phyloP scores from a whole-genome alignment of 1,140 invertebrate species.

The Adelges cooleyi region DNA sequence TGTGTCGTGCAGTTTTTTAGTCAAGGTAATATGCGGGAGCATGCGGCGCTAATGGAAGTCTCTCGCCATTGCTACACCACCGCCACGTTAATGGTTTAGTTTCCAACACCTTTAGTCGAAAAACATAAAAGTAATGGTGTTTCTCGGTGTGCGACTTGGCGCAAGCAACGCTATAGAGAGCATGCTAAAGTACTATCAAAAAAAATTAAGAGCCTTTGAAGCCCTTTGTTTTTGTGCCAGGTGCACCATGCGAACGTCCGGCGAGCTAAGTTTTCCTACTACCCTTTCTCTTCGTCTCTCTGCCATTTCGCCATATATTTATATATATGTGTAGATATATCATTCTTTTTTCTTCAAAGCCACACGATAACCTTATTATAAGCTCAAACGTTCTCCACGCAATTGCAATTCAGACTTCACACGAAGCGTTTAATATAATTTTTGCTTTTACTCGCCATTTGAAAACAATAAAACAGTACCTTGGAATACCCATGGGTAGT shows the following conservation, averaged over 20 bases:
- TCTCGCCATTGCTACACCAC: background rate
- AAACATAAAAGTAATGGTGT: conserved; percentile 24
- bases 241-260: conserved; percentile 15
- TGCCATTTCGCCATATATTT: no score
- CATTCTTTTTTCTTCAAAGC: no score
- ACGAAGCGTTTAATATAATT: no score
- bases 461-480: no score
- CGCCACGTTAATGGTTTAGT: conserved; percentile 20
- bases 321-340: no score
- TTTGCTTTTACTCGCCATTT: no score
- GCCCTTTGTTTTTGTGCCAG: conserved; percentile 24
- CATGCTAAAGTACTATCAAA: conserved; percentile 10
- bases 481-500: no score
- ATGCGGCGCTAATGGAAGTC: conserved; percentile 25
- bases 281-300: background rate
- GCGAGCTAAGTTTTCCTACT: background rate
- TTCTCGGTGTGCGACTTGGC: background rate
- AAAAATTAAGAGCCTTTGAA: conserved; percentile 24
- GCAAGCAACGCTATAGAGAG: background rate
- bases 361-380: no score
- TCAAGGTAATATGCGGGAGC: background rate
- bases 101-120: conserved; percentile 22
- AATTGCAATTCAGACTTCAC: no score
- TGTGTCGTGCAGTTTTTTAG: conserved; percentile 7
- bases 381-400: no score